Evolutionary conservation across 2,888 invertebrate genomes (phyloP), one percentile per base, ranked within the genome.

Genomic region (Pycnomerus fuliginosus): DNA sequence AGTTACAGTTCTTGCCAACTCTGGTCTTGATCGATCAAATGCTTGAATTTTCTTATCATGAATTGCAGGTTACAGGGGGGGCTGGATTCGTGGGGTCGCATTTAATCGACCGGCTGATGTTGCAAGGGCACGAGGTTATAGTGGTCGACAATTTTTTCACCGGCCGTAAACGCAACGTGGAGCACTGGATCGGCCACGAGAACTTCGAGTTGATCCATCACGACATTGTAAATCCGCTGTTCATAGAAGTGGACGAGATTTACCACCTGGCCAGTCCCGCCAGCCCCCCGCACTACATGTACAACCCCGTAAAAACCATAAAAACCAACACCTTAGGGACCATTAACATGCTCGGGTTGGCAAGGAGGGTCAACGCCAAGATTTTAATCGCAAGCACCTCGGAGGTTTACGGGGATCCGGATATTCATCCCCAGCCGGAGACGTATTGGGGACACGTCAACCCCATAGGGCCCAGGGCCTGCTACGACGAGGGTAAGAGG

Each of bases 71-170:
- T 35, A 95, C 96, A 3, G 97, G 97, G 29, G 97, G 97, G 7
- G 97, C 97, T 3, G 98, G 97, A 2, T 98, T 98, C 76, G 97
- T 98, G n/a, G 99, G 99, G 0, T 98, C 97, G 0, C 99, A 99
- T 73, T 77, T 99, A 15, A 95, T 97, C 0, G 99, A 99, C 70
- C 78, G 85, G 53, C 77, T 99, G 36, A 97, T 99, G 97, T 78
- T 87, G 54, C 88, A 89, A 62, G 97, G 97, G 0, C 96, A 98
- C 72, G 96, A 97, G 75, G 84, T 98, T 0, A 95, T 94, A 58
- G 96, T 96, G 0, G 94, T 89, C 1, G 98, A 99, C 72, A 99
- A 99, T 71, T 97, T 98, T 73, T 98, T 95, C 73, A 99, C 98
- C 0, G 98, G 98, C 1, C 81, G 96, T 10, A 96, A 97, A 69